These are phyloP conservation scores for Erpornis zantholeuca DNA, from an alignment of 2,113 vertebrate species.

Conservation along the genomic window DNA sequence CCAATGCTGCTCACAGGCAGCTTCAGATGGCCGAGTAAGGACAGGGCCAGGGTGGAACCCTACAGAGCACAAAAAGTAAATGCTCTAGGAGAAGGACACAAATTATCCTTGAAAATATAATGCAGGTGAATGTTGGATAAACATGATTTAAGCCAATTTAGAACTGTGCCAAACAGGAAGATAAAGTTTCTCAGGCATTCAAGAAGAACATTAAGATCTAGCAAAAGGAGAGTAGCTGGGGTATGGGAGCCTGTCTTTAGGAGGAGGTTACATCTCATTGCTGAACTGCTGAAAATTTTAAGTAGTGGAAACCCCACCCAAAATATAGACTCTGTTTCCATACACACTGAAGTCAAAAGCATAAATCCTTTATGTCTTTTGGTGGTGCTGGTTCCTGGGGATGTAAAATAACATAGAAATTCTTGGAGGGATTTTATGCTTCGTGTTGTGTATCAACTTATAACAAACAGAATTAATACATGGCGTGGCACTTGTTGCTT, in stretches of 20 bases:
- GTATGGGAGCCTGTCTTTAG: conserved; percentile 59
- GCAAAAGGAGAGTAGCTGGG: conserved; percentile 64
- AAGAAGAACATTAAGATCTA: conserved; percentile 75
- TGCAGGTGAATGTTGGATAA: conserved; percentile 72
- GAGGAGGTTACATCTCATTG: conserved; percentile 62
- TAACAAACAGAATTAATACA: background rate
- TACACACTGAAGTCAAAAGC: background rate
- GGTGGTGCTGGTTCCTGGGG: background rate
- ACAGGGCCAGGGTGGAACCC: conserved; percentile 49
- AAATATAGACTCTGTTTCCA: background rate
- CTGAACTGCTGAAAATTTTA: conserved; percentile 54
- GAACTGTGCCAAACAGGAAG: conserved; percentile 70
- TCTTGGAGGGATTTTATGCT: background rate
- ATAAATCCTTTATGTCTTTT: background rate
- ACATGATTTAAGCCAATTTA: conserved; percentile 72
- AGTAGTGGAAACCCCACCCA: background rate
- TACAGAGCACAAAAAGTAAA: conserved; percentile 56
- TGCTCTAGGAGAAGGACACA: conserved; percentile 55
- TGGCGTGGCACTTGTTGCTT: background rate
- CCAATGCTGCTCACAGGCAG: conserved; percentile 6
- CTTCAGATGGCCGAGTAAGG: conserved; percentile 45
- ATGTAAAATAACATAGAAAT: background rate
- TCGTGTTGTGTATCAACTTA: background rate
- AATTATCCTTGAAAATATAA: conserved; percentile 72
- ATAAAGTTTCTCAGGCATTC: conserved; percentile 68